These are phyloP conservation scores for Acanthurus lineatus DNA, from an alignment of 2,797 vertebrate genomes.

Conservation along the genomic window DNA sequence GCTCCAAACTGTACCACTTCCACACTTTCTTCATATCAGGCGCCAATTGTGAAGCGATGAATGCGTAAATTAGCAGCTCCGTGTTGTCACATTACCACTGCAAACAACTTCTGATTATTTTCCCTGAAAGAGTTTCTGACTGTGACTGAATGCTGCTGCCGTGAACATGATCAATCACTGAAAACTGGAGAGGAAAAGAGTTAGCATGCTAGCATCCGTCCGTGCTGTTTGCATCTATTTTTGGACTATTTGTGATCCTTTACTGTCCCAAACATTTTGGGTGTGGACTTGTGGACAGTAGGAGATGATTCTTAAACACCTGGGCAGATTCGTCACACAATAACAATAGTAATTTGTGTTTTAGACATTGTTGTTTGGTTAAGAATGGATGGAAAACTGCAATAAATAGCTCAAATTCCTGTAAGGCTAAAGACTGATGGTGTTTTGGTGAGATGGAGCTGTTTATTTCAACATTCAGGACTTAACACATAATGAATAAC, in stretches of 20 bases:
- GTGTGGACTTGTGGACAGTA: background rate
- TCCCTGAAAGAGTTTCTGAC: too few species aligned
- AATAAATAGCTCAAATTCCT: background rate
- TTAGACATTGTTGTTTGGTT: too few species aligned
- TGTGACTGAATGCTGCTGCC: background rate
- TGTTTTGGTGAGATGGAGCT: background rate
- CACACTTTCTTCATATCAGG: slow-evolving; percentile 52
- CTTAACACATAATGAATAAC: background rate
- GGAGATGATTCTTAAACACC: background rate
- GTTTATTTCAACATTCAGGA: background rate
- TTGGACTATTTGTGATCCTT: background rate
- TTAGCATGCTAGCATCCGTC: background rate
- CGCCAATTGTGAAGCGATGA: slow-evolving; percentile 10
- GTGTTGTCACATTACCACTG: slow-evolving; percentile 8
- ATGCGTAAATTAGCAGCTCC: slow-evolving; percentile 36
- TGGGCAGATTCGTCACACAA: too few species aligned
- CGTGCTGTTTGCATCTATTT: background rate
- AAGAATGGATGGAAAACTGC: too few species aligned
- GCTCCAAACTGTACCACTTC: slow-evolving; percentile 61
- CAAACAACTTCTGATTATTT: background rate
- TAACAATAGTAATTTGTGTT: too few species aligned
- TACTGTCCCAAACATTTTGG: background rate
- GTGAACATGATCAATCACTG: background rate
- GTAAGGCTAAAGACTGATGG: background rate
- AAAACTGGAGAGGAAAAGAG: background rate